Conservation (phyloP, 2,888 invertebrate species). For the Drosophila subquinaria region DNA sequence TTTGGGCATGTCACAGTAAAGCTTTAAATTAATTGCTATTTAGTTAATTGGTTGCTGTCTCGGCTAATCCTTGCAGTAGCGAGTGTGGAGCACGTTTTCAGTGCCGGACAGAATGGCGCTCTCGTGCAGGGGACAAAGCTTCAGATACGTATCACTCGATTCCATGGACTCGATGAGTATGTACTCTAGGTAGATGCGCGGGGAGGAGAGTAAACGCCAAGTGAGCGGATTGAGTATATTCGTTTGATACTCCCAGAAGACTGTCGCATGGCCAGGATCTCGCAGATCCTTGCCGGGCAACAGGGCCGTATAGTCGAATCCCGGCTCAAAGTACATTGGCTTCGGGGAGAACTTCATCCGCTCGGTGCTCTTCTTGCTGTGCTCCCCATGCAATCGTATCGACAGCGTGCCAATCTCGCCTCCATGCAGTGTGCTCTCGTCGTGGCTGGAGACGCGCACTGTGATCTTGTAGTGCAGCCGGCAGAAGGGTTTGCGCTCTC, state of each 20-base stretch:
- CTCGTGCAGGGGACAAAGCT: constrained; percentile 89
- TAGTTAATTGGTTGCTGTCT: background rate
- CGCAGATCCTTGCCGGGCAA: constrained; percentile 89
- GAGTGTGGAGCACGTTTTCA: constrained; percentile 82
- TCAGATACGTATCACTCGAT: constrained; percentile 86
- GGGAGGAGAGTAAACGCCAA: constrained; percentile 91
- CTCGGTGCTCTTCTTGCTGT: constrained; percentile 87
- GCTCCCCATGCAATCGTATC: constrained; percentile 88
- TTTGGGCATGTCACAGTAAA: constrained; percentile 35
- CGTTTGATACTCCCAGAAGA: constrained; percentile 92
- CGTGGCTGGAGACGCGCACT: constrained; percentile 90
- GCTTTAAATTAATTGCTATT: constrained; percentile 29
- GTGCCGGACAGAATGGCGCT: constrained; percentile 89
- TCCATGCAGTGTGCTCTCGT: constrained; percentile 90
- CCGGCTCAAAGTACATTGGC: constrained; percentile 88
- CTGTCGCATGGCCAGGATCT: constrained; percentile 89
- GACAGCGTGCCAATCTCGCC: constrained; percentile 92
- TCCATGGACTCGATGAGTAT: constrained; percentile 91
- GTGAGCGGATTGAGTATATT: constrained; percentile 93
- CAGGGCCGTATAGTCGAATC: constrained; percentile 89
- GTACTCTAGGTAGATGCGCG: constrained; percentile 91
- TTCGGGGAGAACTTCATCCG: constrained; percentile 87
- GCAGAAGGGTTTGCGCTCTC: constrained; percentile 90
- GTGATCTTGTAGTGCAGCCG: constrained; percentile 93
- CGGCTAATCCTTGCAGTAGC: constrained; percentile 74